Base-by-base conservation (phyloP, 2,888 invertebrate genomes). In the Rhagonycha fulva region DNA sequence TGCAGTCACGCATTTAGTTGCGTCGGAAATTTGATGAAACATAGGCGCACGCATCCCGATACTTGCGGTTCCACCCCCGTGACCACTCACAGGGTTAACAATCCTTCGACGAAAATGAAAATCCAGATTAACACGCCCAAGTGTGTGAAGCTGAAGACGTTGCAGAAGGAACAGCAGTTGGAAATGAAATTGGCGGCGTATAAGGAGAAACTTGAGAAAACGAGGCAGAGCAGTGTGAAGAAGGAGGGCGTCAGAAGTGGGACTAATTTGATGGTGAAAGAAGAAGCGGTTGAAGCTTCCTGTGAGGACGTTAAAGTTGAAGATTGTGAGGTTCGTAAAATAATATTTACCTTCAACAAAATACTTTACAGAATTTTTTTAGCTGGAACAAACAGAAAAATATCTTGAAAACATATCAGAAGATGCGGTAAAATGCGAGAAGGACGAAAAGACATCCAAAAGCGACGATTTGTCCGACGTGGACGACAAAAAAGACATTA, bases 1-100 rank as follows among this genome's bases (percentile, higher is more conserved):
- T 90, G 90, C 77, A 84, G 85, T 3, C 85, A 86, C 28, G 85
- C 88, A 3, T 90, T 89, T 78, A 88, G 89, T 47, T 90, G 89
- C 78, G 84, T 88, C 60, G 89, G 89, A 19, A 90, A 89, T 84
- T 83, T 90, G 61, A 84, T 88, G 26, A 90, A 89, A 80, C 90
- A 90, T 81, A 85, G 89, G 14, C 86, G 87, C 69, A 87, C 88
- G 14, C 87, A 89, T 70, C 86, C 88, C 0, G 87, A 88, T 19
- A 87, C 87, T 7, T 90, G 90, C 81, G 89, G 89, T 3, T 81
- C 85, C 66, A 75, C 84, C 28, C 84, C 85, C 4, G 77, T 85
- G 61, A 86, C 85, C 4, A 83, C 84, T 11, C 85, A 86, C 76
- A 79, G 84, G 14, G 85, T 86, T 5, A 81, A 82, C 72, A 82